Evolutionary conservation across 2,113 vertebrate species (phyloP), one percentile per base, ranked within the genome.

Genomic region (Protobothrops mucrosquamatus): DNA sequence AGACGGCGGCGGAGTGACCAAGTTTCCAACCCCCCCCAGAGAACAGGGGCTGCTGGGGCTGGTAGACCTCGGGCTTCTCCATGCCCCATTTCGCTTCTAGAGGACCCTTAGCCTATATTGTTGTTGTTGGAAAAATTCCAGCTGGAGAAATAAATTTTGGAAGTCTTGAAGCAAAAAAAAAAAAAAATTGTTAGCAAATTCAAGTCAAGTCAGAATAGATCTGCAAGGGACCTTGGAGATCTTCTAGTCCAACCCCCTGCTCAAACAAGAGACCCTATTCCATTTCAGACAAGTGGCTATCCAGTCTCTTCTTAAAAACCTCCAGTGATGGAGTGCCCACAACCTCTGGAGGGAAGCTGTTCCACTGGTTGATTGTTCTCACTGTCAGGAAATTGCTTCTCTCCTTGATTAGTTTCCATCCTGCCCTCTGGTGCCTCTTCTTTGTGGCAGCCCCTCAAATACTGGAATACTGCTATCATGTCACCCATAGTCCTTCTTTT

Each of bases 21-120:
- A 48, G 43, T 54, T 23, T 22, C 74, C n/a, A 8, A n/a, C n/a
- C n/a, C n/a, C n/a, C 48, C 55, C 18, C 89, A 34, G 57, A 51
- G 3, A 55, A 39, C 26, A 24, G 81, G 0, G 0, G 87, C 34
- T 24, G 14, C 51, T 7, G 23, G 0, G 4, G 18, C 54, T 8
- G 39, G 54, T n/a, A 55, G 39, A 43, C 6, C 18, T 3, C 48
- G 48, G 61, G 52, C 26, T 54, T 3, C 8, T 1, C 23, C 7
- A 1, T 23, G 43, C 23, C 11, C 85, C 12, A 0, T 51, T 22
- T 4, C 56, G 20, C 46, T 0, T 3, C n/a, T 29, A 46, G 39
- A 93, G 12, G 88, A 88, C 29, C 85, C 39, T 7, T 6, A 8
- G 24, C 43, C 57, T 0, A 2, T 22, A 34, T 15, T 1, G 12